phyloP scores from a whole-genome alignment of 1,140 invertebrate species.

The Radopholus similis region DNA sequence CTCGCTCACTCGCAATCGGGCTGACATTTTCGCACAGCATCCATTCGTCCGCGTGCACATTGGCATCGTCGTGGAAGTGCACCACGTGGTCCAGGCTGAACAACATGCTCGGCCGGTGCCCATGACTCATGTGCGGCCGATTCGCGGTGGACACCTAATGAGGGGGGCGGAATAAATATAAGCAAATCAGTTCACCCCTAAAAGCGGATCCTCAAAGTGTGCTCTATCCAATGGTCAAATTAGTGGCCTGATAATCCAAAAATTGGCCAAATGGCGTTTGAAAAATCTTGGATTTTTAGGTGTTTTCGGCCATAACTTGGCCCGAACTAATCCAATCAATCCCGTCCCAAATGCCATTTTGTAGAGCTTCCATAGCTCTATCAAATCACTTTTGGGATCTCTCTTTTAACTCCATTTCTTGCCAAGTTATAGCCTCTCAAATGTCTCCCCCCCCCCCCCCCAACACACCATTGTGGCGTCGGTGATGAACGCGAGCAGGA shows the following conservation, averaged over 20 bases:
- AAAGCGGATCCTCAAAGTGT: no score
- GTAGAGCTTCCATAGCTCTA: no score
- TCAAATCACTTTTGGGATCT: no score
- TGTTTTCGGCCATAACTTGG: background rate
- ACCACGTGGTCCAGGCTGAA: constrained; percentile 9
- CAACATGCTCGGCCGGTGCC: constrained; percentile 4
- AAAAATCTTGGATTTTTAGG: background rate
- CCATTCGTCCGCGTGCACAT: constrained; percentile 19
- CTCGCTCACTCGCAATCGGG: constrained; percentile 8
- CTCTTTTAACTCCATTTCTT: no score
- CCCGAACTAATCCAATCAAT: no score
- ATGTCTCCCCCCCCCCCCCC: background rate
- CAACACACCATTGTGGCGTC: background rate
- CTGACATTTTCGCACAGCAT: constrained; percentile 16
- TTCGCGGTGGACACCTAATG: background rate
- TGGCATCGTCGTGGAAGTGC: constrained; percentile 9
- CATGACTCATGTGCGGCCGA: background rate
- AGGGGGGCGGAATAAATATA: no score
- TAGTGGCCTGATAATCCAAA: no score
- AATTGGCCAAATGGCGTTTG: background rate
- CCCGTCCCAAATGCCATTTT: no score
- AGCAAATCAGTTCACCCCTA: no score
- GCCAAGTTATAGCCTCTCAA: no score
- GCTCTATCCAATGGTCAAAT: no score
- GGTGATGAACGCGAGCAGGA: background rate